Evolutionary conservation across 1,140 invertebrate species (phyloP).

Genomic region (Phymastichus coffea): DNA sequence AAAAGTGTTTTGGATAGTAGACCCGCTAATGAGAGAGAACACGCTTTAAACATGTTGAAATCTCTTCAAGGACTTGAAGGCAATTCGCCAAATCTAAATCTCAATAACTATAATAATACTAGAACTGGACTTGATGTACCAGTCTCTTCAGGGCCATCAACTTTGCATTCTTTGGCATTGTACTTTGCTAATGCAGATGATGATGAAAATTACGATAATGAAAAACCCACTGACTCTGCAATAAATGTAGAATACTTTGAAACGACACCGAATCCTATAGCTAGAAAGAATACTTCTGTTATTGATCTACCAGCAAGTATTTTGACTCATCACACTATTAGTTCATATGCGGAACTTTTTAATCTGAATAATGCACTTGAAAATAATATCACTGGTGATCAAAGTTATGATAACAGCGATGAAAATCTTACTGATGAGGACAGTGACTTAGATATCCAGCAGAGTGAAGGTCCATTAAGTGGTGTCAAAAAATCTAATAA

Average conservation of each 20-base stretch:
- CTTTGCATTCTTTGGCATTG: constrained; percentile 72
- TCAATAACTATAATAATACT: constrained; percentile 33
- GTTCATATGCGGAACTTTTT: constrained; percentile 50
- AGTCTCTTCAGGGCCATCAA: constrained; percentile 70
- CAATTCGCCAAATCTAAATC: constrained; percentile 35
- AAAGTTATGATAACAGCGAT: constrained; percentile 47
- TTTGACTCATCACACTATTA: constrained; percentile 48
- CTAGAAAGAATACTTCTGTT: constrained; percentile 30
- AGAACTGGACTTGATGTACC: constrained; percentile 64
- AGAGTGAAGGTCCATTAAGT: constrained; percentile 62
- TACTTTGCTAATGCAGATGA: constrained; percentile 73
- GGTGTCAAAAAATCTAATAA: constrained; percentile 53
- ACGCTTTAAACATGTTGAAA: constrained; percentile 50
- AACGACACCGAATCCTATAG: constrained; percentile 5
- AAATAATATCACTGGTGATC: constrained; percentile 46
- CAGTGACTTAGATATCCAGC: constrained; percentile 63
- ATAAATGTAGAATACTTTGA: constrained; percentile 7
- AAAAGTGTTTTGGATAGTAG: constrained; percentile 36
- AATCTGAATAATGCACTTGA: constrained; percentile 51
- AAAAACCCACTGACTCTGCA: constrained; percentile 2
- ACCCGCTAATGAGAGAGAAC: constrained; percentile 45
- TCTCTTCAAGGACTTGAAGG: constrained; percentile 48
- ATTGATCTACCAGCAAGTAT: constrained; percentile 44
- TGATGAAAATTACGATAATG: constrained; percentile 52
- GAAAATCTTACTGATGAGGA: constrained; percentile 54